Evolutionary conservation across 2,113 vertebrate species (phyloP), one percentile per base, ranked within the genome.

Genomic region (Semnornis frantzii): DNA sequence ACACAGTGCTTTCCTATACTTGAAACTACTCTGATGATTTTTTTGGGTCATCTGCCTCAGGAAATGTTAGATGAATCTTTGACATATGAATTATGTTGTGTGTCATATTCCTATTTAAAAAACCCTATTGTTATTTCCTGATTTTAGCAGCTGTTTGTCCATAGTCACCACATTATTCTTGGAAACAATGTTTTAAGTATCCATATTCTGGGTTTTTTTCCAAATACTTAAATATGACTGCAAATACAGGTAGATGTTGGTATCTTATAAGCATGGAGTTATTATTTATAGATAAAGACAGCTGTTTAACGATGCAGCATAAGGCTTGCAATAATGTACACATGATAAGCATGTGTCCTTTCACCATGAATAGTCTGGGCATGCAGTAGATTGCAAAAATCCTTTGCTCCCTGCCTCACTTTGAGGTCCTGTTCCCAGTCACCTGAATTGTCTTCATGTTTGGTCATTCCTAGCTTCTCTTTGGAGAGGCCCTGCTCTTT

Each of bases 121-220:
- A 10, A 31, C 16, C 0, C 55, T 57, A 3, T 58, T 5, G 86
- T 84, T 84, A 74, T 64, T 91, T 93, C 74, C 77, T 94, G 31
- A 85, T 94, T 82, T 85, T 84, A 86, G 25, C 74, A 86, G n/a
- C 48, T 88, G 34, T 24, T 72, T 93, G n/a, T 24, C 58, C 54
- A 21, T 17, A 60, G 33, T 28, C 31, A 39, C 25, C 0, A 1
- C 11, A 10, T 1, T 4, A 16, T 83, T 77, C 82, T 80, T 78
- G 23, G 62, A 46, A 82, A 8, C 31, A 24, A 2, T 7, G 1
- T 60, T 57, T 21, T 62, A 30, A 81, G 69, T 39, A 85, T 30
- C 20, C 30, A 19, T 50, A 19, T 37, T 79, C 2, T 39, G n/a
- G n/a, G 1, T 3, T 24, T 33, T 57, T 59, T 89, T 7, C n/a